Evolutionary conservation across 2,113 vertebrate genomes (phyloP), one percentile per base, ranked within the genome.

Genomic region (Microtus pennsylvanicus): DNA sequence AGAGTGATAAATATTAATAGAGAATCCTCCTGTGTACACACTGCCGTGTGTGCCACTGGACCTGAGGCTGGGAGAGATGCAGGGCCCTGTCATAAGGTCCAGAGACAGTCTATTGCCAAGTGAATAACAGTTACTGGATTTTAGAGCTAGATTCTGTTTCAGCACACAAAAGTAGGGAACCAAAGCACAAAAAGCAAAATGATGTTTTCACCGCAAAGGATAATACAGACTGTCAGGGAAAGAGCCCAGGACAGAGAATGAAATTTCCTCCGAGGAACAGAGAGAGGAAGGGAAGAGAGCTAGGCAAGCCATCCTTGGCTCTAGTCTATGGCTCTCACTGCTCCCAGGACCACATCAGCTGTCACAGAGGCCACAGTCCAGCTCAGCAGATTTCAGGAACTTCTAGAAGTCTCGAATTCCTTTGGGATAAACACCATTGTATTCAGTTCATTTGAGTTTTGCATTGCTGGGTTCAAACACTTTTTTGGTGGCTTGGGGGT

Each of bases 1-100:
- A 4, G 81, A 17, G 61, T 75, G 69, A 93, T 96, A 93, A 94
- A 95, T 97, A 95, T 97, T 94, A 94, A 96, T 85, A 87, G 77
- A 58, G 67, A 91, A 82, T 69, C 55, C 50, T 83, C 72, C 74
- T 13, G 8, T 0, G 1, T 30, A 89, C 78, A 26, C 63, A 63
- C 78, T 7, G 3, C 0, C 12, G 78, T 38, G 21, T 52, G 38
- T 91, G 93, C 92, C 95, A 94, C 67, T n/a, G 93, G 80, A 65
- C 47, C 24, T 0, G 1, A 83, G 80, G 80, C 95, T 8, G 9
- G 42, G 65, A n/a, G 80, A 93, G 45, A 93, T 67, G 35, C 13
- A 22, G 52, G 38, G 52, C 45, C 58, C 78, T 26, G 4, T 63
- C 93, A 91, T 17, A 87, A 72, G 35, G 88, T 78, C 94, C 87